Evolutionary conservation across 2,797 vertebrate species (phyloP).

Genomic region (Paedocypris micromegethes): DNA sequence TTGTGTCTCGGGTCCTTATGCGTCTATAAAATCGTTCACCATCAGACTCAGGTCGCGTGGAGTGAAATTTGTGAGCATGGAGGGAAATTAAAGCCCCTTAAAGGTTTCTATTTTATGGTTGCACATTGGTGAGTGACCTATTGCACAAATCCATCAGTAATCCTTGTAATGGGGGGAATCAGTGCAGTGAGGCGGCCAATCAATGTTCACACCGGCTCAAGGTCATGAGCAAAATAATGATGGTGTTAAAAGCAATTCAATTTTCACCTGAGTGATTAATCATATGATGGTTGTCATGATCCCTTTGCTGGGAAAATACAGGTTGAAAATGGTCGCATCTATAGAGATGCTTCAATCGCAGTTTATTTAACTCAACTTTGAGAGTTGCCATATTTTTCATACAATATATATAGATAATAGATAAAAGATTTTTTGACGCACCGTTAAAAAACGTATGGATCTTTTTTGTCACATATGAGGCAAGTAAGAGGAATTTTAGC

Average conservation of each 20-base stretch:
- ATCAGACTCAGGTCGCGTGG: slow-evolving; percentile 38
- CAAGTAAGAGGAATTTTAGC: too few relatives aligned
- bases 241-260: slow-evolving; percentile 54
- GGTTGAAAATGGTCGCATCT: too few relatives aligned
- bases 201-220: slow-evolving; percentile 64
- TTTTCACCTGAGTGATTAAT: slow-evolving; percentile 42
- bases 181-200: slow-evolving; percentile 48
- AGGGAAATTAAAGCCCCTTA: slow-evolving; percentile 18
- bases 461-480: too few relatives aligned
- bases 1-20: background rate
- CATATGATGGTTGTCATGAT: slow-evolving; percentile 11
- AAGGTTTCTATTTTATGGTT: slow-evolving; percentile 36
- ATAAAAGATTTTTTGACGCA: too few relatives aligned
- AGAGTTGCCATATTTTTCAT: too few relatives aligned
- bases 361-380: too few relatives aligned
- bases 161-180: slow-evolving; percentile 42
- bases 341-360: too few relatives aligned
- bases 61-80: slow-evolving; percentile 33
- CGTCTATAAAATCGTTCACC: slow-evolving; percentile 24
- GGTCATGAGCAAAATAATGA: slow-evolving; percentile 64
- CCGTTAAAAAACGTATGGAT: too few relatives aligned
- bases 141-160: slow-evolving; percentile 39
- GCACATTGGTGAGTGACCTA: slow-evolving; percentile 43
- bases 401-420: too few relatives aligned
- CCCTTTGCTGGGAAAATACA: slow-evolving; percentile 34